Evolutionary conservation across 2,113 vertebrate genomes (phyloP).

Genomic region (Gracilinanus agilis): DNA sequence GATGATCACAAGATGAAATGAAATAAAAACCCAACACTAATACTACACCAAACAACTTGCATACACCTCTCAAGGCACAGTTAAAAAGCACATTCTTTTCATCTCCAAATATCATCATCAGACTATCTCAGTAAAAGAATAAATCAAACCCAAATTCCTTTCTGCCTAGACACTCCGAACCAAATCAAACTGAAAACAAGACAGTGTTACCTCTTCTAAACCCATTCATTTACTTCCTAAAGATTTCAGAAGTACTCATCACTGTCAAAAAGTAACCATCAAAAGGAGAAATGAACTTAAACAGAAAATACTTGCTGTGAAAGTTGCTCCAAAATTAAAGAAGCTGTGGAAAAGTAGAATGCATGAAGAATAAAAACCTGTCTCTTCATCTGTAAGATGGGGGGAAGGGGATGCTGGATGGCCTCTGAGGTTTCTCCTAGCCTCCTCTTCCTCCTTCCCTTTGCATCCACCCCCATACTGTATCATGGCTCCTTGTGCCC

Average conservation of each 20-base stretch:
- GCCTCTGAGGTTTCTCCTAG: conserved; percentile 12
- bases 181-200: background rate
- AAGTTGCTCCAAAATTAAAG: background rate
- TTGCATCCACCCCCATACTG: conserved; percentile 94
- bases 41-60: conserved; percentile 25
- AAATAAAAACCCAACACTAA: conserved; percentile 22
- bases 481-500: background rate
- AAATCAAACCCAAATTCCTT: background rate
- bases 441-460: conserved; percentile 96
- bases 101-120: conserved; percentile 24
- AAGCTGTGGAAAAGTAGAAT: background rate
- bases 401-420: conserved; percentile 32
- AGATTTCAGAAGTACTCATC: conserved; percentile 12
- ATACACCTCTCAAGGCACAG: background rate
- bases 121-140: conserved; percentile 2
- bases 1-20: background rate
- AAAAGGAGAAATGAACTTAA: conserved; percentile 29
- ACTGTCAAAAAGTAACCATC: conserved; percentile 37
- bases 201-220: background rate
- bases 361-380: background rate
- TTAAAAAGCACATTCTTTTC: conserved; percentile 9
- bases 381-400: background rate
- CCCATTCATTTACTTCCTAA: background rate
- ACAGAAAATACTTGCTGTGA: conserved; percentile 20
- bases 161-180: background rate